A percentile compares a stretch with the other conserved stretches of the same genome.
These are phyloP conservation scores for Lochmaea capreae DNA, from an alignment of 2,888 invertebrate species.

Conservation along the genomic window DNA sequence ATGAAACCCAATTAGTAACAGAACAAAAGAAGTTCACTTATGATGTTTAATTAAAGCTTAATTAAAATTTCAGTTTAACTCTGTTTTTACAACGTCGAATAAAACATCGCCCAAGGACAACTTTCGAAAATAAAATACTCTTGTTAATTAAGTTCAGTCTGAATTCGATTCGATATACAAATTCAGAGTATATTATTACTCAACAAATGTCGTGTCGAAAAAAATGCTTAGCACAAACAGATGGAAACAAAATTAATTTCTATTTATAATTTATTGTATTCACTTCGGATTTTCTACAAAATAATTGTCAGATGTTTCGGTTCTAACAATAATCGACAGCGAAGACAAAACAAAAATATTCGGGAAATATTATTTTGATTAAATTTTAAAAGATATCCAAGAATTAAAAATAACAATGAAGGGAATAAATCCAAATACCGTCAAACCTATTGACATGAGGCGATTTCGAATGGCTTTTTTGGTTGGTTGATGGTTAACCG, in stretches of 20 bases:
- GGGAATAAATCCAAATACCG: too few relatives aligned
- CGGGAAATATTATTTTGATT: too few relatives aligned
- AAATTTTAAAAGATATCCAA: too few relatives aligned
- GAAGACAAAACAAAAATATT: too few relatives aligned
- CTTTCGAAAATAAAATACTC: slow-evolving; percentile 8
- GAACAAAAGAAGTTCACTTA: not conserved
- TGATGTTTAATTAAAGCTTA: slow-evolving; percentile 5
- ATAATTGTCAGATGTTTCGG: not conserved
- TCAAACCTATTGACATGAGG: too few relatives aligned
- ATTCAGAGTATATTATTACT: not conserved
- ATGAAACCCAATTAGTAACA: not conserved
- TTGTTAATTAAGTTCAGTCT: not conserved
- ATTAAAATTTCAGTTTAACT: slow-evolving; percentile 1
- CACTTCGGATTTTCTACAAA: not conserved
- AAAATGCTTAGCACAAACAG: not conserved
- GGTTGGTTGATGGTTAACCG: too few relatives aligned
- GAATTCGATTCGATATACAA: not conserved
- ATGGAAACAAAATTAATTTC: slow-evolving; percentile 4
- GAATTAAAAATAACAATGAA: too few relatives aligned
- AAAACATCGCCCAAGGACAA: not conserved
- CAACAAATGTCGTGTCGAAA: not conserved
- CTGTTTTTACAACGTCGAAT: not conserved
- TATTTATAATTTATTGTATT: not conserved
- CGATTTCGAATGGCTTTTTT: too few relatives aligned
- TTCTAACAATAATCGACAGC: too few relatives aligned